Base-by-base conservation (phyloP, 2,797 vertebrate species). In the Valencia hispanica region DNA sequence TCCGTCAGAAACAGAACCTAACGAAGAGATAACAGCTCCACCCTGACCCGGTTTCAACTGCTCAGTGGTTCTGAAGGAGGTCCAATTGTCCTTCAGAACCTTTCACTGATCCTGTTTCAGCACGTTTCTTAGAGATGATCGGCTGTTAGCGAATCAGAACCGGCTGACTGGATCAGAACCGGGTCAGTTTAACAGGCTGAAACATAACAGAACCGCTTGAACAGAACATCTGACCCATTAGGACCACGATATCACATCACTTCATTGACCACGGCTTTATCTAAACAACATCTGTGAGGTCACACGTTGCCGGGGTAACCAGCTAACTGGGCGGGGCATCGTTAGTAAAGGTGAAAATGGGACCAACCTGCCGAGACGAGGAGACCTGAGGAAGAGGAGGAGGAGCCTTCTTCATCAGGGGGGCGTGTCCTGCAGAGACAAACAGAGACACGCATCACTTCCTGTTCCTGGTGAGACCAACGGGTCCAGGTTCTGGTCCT, bases 321-420 rank as follows among this genome's bases (percentile, higher is more conserved):
- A 50, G 17, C 72, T n/a, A 70, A 73, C 53, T 84, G 59, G 34
- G 59, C 34, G 18, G n/a, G 39, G n/a, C 45, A 36, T 68, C 59
- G 63, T 17, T 70, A 71, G 43, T 68, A 70, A 20, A 68, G 78
- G 74, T 68, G 55, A 72, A 25, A 79, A 57, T n/a, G 8, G 32
- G 22, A 84, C 87, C 66, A 1, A 89, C 88, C 81, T 79, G 77
- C 80, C 79, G 86, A n/a, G 77, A 27, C 34, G 70, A 73, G 47
- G 70, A 71, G 47, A 11, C 22, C 30, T 5, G 79, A 72, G 75
- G 77, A 86, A 32, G 78, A 79, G 53, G 75, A 84, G 63, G 75
- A 82, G 32, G 30, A 59, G 15, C 55, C 27, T 30, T 59, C 55
- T 27, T 59, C 55, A 59, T 59, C 27, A 59, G 55, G 27, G 53